phyloP scores from a whole-genome alignment of 2,113 vertebrate genomes.

The Strigops habroptila region DNA sequence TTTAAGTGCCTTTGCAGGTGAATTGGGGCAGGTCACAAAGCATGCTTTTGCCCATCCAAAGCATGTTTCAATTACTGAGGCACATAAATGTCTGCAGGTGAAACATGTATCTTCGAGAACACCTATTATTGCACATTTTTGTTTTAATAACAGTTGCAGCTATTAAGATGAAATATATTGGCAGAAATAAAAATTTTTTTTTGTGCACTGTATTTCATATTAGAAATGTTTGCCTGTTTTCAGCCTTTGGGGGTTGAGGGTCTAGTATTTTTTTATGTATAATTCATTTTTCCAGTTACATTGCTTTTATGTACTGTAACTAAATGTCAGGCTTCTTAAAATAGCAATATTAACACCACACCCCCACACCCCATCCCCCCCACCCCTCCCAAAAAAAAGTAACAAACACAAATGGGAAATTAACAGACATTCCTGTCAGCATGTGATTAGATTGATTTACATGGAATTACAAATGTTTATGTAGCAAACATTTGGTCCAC shows the following conservation, averaged over 20 bases:
- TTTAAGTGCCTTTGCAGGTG: not conserved
- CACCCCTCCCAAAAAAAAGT: not conserved
- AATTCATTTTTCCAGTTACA: not conserved
- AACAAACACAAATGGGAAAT: not conserved
- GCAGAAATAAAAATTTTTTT: not conserved
- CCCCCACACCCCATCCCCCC: no score
- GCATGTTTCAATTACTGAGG: not conserved
- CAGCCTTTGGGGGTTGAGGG: not conserved
- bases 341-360: not conserved
- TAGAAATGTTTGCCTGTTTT: not conserved
- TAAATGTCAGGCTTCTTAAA: not conserved
- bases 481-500: not conserved
- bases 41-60: fast-evolving
- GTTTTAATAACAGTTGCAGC: not conserved
- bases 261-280: not conserved
- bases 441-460: not conserved
- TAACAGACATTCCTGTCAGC: not conserved
- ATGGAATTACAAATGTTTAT: not conserved
- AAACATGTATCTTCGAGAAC: not conserved
- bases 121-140: not conserved
- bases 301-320: not conserved
- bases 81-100: not conserved
- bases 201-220: not conserved
- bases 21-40: not conserved
- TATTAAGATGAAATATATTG: not conserved